Percentiles rank a stretch among this genome's conserved stretches.
phyloP scores from a whole-genome alignment of 2,888 invertebrate genomes.

The Trichogramma evanescens region DNA sequence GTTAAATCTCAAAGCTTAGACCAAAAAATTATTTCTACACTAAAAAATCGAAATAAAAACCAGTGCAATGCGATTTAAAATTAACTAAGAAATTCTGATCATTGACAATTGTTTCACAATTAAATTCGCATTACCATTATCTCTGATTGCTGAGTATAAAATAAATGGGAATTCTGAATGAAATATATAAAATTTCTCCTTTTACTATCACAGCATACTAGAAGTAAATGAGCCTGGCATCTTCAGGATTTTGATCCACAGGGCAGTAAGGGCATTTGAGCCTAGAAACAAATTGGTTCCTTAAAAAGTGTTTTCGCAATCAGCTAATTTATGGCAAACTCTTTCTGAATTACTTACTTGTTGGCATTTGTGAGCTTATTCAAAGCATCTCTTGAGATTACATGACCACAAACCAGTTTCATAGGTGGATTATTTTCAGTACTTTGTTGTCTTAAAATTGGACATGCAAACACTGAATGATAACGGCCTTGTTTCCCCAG shows the following conservation, averaged over 20 bases:
- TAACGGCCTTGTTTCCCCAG: slow-evolving; percentile 84
- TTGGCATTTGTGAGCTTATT: slow-evolving; percentile 88
- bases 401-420: slow-evolving; percentile 94
- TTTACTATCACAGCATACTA: slow-evolving; percentile 50
- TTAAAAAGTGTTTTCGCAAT: slow-evolving; percentile 38
- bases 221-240: slow-evolving; percentile 89
- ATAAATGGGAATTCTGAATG: slow-evolving; percentile 1
- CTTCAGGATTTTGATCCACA: slow-evolving; percentile 87
- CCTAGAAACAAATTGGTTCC: slow-evolving; percentile 55
- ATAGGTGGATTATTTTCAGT: slow-evolving; percentile 96
- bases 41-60: background rate
- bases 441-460: slow-evolving; percentile 93
- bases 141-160: background rate
- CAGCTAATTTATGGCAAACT: slow-evolving; percentile 25
- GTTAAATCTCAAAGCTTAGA: too few relatives aligned
- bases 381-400: slow-evolving; percentile 94
- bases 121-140: background rate
- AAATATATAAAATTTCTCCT: slow-evolving; percentile 18
- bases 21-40: too few relatives aligned
- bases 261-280: slow-evolving; percentile 99
- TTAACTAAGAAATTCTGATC: background rate
- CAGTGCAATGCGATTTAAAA: background rate
- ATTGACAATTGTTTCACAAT: too few relatives aligned
- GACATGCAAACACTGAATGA: slow-evolving; percentile 98
- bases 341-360: slow-evolving; percentile 60